Conservation (phyloP, 2,113 vertebrate species). For the Probosciger aterrimus region DNA sequence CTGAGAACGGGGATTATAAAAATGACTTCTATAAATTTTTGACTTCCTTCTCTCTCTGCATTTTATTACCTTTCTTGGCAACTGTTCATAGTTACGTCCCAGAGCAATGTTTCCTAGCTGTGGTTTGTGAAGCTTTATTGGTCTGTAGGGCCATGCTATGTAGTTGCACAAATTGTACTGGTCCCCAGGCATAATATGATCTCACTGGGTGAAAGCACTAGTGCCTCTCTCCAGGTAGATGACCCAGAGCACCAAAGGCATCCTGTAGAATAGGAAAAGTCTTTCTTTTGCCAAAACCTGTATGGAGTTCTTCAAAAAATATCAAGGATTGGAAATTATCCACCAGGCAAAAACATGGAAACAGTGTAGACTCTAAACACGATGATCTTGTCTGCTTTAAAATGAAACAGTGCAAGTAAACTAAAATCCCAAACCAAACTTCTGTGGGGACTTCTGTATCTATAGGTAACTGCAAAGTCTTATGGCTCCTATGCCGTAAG, state of each 20-base stretch:
- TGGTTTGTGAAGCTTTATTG: background rate
- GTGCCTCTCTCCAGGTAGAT: background rate
- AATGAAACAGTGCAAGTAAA: background rate
- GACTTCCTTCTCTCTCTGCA: background rate
- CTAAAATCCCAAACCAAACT: background rate
- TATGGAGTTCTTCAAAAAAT: background rate
- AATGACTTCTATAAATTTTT: background rate
- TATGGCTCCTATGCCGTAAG: background rate
- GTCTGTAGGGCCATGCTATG: fast-evolving
- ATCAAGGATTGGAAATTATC: background rate
- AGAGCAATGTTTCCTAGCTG: background rate
- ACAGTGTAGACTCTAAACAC: background rate
- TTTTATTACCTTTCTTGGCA: background rate
- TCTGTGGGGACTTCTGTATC: background rate
- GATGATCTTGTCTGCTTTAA: background rate
- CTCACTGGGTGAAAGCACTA: background rate
- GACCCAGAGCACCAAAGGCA: background rate
- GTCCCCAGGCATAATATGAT: background rate
- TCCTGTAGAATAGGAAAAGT: background rate
- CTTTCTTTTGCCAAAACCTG: background rate
- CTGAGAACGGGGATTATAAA: background rate
- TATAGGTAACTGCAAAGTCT: background rate
- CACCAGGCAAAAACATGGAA: fast-evolving
- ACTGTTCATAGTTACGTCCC: background rate
- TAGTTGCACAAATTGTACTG: background rate